phyloP scores from a whole-genome alignment of 2,113 vertebrate genomes.

The Petaurus breviceps region DNA sequence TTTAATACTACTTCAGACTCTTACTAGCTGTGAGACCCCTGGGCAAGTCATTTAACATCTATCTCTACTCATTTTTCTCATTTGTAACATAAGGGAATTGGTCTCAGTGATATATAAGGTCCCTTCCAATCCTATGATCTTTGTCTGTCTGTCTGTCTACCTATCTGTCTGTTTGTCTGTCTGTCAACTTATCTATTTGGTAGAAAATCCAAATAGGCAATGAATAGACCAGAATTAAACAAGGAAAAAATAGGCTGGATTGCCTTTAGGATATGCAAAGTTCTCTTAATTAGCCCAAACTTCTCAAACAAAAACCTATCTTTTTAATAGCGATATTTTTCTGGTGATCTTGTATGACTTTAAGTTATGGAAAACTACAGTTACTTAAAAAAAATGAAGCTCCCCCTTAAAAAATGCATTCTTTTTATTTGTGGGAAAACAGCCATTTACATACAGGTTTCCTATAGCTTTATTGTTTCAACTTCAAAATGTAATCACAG shows the following conservation, averaged over 20 bases:
- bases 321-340: not conserved
- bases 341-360: not conserved
- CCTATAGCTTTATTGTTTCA: not conserved
- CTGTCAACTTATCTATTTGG: not conserved
- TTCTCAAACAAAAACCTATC: not conserved
- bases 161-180: not conserved
- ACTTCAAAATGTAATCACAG: constrained; percentile 22
- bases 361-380: not conserved
- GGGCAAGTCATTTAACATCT: not conserved
- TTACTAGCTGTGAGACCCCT: not conserved
- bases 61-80: not conserved
- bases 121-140: not conserved
- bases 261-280: not conserved
- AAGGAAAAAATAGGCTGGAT: not conserved
- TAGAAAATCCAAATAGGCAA: not conserved
- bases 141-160: too few relatives aligned
- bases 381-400: not conserved
- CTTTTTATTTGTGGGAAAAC: not conserved
- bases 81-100: not conserved
- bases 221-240: not conserved
- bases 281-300: not conserved
- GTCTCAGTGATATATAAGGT: not conserved
- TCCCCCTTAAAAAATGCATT: not conserved
- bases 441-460: not conserved
- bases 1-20: not conserved